A percentile compares a stretch with the other conserved stretches of the same genome.
Evolutionary conservation across 2,113 vertebrate species (phyloP).

Genomic region (Myrmecobius fasciatus): DNA sequence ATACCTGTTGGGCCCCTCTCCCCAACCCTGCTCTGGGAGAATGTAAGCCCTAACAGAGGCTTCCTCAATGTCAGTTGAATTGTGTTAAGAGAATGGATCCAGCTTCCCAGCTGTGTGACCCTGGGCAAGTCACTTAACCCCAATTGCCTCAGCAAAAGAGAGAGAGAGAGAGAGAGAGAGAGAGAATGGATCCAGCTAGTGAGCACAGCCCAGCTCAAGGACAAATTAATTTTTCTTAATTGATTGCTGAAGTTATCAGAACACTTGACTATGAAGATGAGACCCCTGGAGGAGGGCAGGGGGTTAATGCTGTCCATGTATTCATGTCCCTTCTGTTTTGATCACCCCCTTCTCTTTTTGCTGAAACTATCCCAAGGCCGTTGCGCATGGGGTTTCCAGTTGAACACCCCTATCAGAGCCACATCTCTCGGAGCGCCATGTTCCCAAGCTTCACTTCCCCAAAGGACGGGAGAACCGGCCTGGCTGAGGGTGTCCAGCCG

Average conservation of each 20-base stretch:
- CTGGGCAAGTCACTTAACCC: too few species aligned
- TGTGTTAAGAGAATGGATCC: neutral
- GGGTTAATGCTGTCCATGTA: slow-evolving; percentile 5
- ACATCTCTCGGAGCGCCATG: slow-evolving; percentile 83
- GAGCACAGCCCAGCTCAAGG: neutral
- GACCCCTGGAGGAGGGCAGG: neutral
- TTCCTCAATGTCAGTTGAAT: neutral
- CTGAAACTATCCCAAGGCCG: slow-evolving; percentile 79
- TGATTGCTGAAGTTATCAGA: neutral
- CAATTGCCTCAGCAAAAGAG: too few species aligned
- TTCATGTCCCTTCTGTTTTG: slow-evolving; percentile 45
- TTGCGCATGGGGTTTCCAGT: slow-evolving; percentile 74
- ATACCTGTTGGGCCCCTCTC: neutral
- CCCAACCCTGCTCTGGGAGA: too few species aligned
- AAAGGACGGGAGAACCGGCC: slow-evolving; percentile 73
- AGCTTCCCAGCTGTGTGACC: too few species aligned
- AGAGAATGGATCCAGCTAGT: neutral
- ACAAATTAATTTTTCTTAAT: neutral
- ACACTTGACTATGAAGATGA: neutral
- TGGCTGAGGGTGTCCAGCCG: slow-evolving; percentile 66
- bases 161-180: too few species aligned
- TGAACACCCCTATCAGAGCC: slow-evolving; percentile 87
- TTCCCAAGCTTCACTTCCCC: slow-evolving; percentile 84
- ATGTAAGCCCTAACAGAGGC: neutral
- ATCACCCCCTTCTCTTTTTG: slow-evolving; percentile 53